phyloP scores from a whole-genome alignment of 2,113 vertebrate genomes.

The Polypterus bichir region DNA sequence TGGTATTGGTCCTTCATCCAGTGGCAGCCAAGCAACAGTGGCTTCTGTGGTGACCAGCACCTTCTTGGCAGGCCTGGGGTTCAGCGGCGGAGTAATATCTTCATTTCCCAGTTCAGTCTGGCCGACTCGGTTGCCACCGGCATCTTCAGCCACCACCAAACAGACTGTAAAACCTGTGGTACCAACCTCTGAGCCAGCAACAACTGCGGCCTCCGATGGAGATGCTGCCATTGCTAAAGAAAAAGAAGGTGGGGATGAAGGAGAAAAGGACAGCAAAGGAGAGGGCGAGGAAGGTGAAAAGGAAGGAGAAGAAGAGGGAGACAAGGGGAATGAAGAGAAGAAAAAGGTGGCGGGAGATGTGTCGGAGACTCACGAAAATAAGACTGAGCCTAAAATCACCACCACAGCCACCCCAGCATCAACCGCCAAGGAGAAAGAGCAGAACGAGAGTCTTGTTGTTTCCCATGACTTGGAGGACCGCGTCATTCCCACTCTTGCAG shows the following conservation, averaged over 20 bases:
- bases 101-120: slow-evolving; percentile 88
- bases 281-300: slow-evolving; percentile 56
- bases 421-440: slow-evolving; percentile 48
- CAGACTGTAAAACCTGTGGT: slow-evolving; percentile 42
- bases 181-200: slow-evolving; percentile 43
- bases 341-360: slow-evolving; percentile 31
- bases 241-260: slow-evolving; percentile 46
- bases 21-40: slow-evolving; percentile 83
- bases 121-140: slow-evolving; percentile 58
- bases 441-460: slow-evolving; percentile 43
- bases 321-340: slow-evolving; percentile 43
- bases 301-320: slow-evolving; percentile 56
- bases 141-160: slow-evolving; percentile 36
- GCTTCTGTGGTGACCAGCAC: slow-evolving; percentile 91
- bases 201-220: slow-evolving; percentile 43
- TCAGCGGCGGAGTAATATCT: slow-evolving; percentile 78
- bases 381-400: slow-evolving; percentile 21
- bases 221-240: slow-evolving; percentile 40
- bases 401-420: slow-evolving; percentile 26
- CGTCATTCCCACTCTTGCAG: slow-evolving; percentile 24
- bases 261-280: slow-evolving; percentile 57
- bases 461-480: slow-evolving; percentile 27
- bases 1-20: slow-evolving; percentile 84
- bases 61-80: slow-evolving; percentile 80
- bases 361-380: slow-evolving; percentile 24